Conservation (phyloP, 2,113 vertebrate species). For the Gymnarchus niloticus region DNA sequence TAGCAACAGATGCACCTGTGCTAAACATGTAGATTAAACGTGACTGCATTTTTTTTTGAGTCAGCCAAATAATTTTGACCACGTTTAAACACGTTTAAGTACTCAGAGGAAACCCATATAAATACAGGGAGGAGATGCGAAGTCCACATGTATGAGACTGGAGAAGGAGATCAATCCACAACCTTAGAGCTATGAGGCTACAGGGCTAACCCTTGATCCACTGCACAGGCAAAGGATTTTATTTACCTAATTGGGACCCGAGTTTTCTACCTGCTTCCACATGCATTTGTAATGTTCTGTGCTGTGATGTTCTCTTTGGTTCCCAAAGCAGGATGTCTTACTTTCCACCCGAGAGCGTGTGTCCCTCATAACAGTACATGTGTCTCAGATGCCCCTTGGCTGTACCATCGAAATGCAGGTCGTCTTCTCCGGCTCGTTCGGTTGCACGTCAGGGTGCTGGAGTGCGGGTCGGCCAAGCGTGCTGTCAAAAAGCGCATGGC, state of each 20-base stretch:
- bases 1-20: not conserved
- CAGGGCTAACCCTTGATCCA: not conserved
- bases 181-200: not conserved
- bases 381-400: not conserved
- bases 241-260: not conserved
- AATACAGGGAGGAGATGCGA: not conserved
- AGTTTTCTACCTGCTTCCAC: not conserved
- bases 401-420: not conserved
- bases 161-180: no score
- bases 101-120: not conserved
- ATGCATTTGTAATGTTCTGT: not conserved
- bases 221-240: not conserved
- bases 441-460: no score
- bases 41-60: not conserved
- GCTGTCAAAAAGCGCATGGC: no score
- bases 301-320: not conserved
- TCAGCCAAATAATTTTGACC: not conserved
- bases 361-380: not conserved
- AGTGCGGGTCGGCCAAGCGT: no score
- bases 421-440: no score
- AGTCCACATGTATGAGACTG: no score
- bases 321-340: not conserved
- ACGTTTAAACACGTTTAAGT: not conserved
- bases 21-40: not conserved
- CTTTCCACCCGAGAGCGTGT: not conserved